Conservation (phyloP, 2,888 invertebrate genomes). For the Furcula furcula region DNA sequence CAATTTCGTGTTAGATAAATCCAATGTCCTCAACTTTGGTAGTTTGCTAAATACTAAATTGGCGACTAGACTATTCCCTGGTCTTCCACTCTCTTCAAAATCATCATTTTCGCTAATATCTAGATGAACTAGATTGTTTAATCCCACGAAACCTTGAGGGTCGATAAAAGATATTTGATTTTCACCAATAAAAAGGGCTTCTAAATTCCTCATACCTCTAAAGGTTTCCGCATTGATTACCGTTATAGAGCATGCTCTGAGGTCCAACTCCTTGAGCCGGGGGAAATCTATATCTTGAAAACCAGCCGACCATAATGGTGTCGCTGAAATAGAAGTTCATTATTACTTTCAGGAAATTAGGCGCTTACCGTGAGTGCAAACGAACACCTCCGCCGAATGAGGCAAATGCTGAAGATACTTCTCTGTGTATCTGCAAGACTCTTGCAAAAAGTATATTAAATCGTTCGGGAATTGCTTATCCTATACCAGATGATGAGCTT, state of each 20-base stretch:
- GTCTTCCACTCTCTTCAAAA: conserved; percentile 25
- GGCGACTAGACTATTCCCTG: conserved; percentile 30
- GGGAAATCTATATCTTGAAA: conserved; percentile 46
- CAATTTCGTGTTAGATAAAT: conserved; percentile 54
- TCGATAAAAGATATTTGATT: conserved; percentile 72
- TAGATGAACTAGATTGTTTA: conserved; percentile 64
- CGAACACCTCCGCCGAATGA: too few species aligned
- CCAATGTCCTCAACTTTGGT: conserved; percentile 44
- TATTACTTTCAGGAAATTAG: not conserved
- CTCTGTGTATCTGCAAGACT: too few species aligned
- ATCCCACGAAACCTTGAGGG: conserved; percentile 55
- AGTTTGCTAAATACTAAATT: conserved; percentile 32
- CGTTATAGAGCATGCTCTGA: conserved; percentile 79
- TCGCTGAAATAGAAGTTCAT: conserved; percentile 23
- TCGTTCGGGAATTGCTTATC: too few species aligned
- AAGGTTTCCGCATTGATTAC: conserved; percentile 65
- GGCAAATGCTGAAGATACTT: too few species aligned
- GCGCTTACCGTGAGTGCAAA: too few species aligned
- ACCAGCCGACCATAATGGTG: conserved; percentile 45
- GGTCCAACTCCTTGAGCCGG: conserved; percentile 75
- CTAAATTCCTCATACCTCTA: conserved; percentile 61
- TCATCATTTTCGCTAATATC: conserved; percentile 76
- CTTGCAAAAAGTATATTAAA: too few species aligned
- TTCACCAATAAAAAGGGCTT: conserved; percentile 75
- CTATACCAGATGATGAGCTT: too few species aligned